Conservation (phyloP, 1,140 invertebrate genomes). For the Lepidurus couesii region DNA sequence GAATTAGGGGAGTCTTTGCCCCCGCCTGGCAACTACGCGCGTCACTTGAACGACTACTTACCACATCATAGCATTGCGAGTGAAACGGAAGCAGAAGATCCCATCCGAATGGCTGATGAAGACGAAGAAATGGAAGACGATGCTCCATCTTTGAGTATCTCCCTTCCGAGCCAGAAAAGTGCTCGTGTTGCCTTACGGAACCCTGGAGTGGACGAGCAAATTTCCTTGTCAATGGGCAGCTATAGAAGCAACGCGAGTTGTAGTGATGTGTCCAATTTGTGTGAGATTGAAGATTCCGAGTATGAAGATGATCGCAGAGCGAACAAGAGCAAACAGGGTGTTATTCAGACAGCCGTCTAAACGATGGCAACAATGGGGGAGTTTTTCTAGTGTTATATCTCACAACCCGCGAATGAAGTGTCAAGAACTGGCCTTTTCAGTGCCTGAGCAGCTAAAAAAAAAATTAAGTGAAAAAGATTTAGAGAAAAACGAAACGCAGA, state of each 20-base stretch:
- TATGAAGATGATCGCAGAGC: constrained; percentile 30
- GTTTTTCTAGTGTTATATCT: neutral
- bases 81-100: constrained; percentile 37
- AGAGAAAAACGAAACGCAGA: neutral
- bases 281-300: constrained; percentile 89
- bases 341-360: constrained; percentile 33
- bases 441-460: constrained; percentile 6
- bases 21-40: constrained; percentile 62
- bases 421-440: constrained; percentile 8
- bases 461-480: neutral
- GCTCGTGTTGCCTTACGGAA: constrained; percentile 30
- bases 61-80: constrained; percentile 63
- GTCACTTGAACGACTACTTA: constrained; percentile 78
- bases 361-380: neutral
- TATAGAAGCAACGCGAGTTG: constrained; percentile 58
- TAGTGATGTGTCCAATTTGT: constrained; percentile 79
- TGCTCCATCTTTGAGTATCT: constrained; percentile 40
- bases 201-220: constrained; percentile 56
- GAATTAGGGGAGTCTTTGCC: constrained; percentile 52
- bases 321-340: constrained; percentile 19
- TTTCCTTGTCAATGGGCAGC: constrained; percentile 61
- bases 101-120: constrained; percentile 42
- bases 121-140: constrained; percentile 51
- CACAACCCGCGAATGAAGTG: neutral
- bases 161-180: constrained; percentile 37